Base-by-base conservation (phyloP, 2,797 vertebrate species). In the Scarus forsteni region DNA sequence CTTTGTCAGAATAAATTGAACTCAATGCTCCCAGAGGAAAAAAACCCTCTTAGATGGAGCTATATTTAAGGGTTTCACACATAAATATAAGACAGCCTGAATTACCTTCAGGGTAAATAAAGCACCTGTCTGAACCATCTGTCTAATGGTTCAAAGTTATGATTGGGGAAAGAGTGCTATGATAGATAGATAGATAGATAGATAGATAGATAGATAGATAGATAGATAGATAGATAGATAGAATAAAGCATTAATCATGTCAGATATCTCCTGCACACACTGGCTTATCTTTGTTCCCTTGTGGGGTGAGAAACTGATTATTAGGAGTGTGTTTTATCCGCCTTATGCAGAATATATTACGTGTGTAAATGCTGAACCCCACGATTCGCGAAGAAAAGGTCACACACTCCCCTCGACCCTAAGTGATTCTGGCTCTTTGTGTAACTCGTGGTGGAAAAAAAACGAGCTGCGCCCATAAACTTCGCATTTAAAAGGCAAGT, bases 401-500 rank as follows among this genome's bases (percentile, higher is more conserved):
- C 94, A 95, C 94, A 95, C 94, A 95, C 94, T 95, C 93, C 93
- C 94, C 93, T 95, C 92, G 94, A 95, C 93, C 93, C 92, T 85
- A 88, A 93, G 92, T 93, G 93, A 92, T 94, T 93, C 92, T 90
- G 81, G 66, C 89, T 91, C 93, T 93, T 95, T 94, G 93, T 95
- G 92, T 92, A 51, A 90, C 84, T 87, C 85, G 87, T 88, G 85
- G 89, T 89, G 91, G 75, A 85, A 90, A 88, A 89, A 90, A 87
- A 88, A 78, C 83, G 88, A 91, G 90, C 93, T 94, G 91, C 83
- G 93, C 93, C 94, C 94, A 95, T 95, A 95, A 95, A 95, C 92
- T 94, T 93, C 93, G 92, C 93, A 94, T 95, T 95, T 95, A 94
- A 95, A 95, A 94, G 94, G 92, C 94, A 94, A 95, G 94, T 94